Conservation (phyloP, 1,140 invertebrate species). For the Sitobion miscanthi region DNA sequence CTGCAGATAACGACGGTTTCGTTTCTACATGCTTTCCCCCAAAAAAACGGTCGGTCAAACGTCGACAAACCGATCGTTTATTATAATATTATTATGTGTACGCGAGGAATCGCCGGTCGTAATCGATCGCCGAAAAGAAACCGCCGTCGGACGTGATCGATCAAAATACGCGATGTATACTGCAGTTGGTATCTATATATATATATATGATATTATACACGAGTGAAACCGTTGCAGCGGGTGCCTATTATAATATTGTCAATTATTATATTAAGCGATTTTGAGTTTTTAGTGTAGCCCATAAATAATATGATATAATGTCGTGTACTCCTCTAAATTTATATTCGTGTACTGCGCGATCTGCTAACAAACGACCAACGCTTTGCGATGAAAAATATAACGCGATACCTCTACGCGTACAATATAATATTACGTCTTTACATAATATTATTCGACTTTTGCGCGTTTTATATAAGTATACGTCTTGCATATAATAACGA, state of each 20-base stretch:
- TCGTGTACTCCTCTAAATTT: background rate
- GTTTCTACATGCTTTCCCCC: background rate
- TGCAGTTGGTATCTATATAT: background rate
- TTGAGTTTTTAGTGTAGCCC: background rate
- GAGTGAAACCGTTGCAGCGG: background rate
- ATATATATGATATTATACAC: no score
- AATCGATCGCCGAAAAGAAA: background rate
- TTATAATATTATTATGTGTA: background rate
- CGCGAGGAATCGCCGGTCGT: background rate
- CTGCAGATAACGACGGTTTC: background rate
- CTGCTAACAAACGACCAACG: background rate
- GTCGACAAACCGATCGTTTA: background rate
- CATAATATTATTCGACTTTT: background rate
- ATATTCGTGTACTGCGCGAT: background rate
- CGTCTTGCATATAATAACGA: background rate
- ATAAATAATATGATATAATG: background rate
- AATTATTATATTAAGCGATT: background rate
- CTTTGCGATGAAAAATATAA: background rate
- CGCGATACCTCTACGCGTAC: background rate
- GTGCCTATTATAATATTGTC: background rate
- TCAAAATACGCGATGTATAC: background rate
- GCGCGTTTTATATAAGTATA: background rate
- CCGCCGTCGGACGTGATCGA: constrained; percentile 1
- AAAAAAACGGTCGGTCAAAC: background rate
- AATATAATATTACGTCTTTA: background rate